Evolutionary conservation across 2,888 invertebrate species (phyloP), one percentile per base, ranked within the genome.

Genomic region (Thecocarcelia acutangulata): DNA sequence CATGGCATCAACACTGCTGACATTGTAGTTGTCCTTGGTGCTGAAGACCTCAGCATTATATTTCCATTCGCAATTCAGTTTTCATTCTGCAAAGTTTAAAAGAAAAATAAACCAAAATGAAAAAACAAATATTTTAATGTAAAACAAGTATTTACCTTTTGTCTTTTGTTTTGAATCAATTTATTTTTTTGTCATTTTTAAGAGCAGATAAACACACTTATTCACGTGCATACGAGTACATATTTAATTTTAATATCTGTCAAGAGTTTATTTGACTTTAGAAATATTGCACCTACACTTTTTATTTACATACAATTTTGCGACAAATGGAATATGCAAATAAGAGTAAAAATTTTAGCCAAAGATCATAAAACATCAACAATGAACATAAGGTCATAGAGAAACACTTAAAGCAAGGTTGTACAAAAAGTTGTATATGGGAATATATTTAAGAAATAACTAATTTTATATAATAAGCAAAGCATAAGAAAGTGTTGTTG

Each of bases 281-380:
- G 28, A 33, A 33, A 33, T 8, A 33, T 9, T 9, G 33, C 33
- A 54, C 12, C 50, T 4, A 8, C 61, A 15, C 33, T 54, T 81
- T 81, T 76, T 63, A 74, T 73, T 81, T 68, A 81, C 77, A 73
- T 77, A 77, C 77, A 72, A 72, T 69, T 68, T 77, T 81, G 81
- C 68, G 63, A 68, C 73, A 61, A 58, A 69, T 56, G 50, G 44
- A 63, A 50, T 68, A 63, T 56, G 46, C 56, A 56, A 37, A 63
- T 63, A 58, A 46, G 28, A 42, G 69, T 73, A 61, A 50, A 58
- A 73, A 73, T 73, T 48, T 68, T 68, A 63, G 72, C 8, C 33
- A 3, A 33, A 33, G 3, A 33, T 8, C 3, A 33, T 33, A 33
- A 33, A 9, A 33, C 6, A n/a, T n/a, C n/a, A n/a, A n/a, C n/a